These are phyloP conservation scores for Actinia equina DNA, from an alignment of 64 coral and sea anemone genomes.

Conservation along the genomic window DNA sequence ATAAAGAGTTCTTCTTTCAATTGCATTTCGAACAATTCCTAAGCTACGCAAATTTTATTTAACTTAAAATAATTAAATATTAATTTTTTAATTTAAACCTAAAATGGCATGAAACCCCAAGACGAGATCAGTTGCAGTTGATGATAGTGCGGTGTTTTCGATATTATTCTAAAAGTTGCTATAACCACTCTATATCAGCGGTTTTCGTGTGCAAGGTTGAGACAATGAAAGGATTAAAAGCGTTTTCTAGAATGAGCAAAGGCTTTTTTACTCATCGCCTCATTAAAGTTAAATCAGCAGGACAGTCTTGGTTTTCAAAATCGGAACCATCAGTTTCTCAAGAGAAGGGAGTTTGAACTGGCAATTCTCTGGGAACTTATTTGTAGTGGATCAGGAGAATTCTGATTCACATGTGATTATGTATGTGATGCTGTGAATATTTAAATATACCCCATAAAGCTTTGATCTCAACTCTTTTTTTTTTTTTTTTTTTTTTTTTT, in stretches of 20 bases:
- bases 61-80: neutral
- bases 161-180: neutral
- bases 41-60: neutral
- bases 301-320: neutral
- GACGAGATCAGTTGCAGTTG: neutral
- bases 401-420: neutral
- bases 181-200: neutral
- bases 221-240: neutral
- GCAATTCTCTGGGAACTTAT: neutral
- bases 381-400: neutral
- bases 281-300: neutral
- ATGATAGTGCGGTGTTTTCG: neutral
- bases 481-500: neutral
- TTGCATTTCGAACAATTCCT: neutral
- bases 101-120: neutral
- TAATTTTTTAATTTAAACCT: neutral
- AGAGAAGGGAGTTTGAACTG: too few species aligned
- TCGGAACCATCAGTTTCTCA: too few species aligned
- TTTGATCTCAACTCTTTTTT: neutral
- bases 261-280: neutral
- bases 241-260: neutral
- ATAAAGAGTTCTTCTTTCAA: neutral
- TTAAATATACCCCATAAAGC: neutral
- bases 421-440: neutral
- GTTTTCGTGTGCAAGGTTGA: neutral